Base-by-base conservation (phyloP, 1,140 invertebrate species). In the Drosophila carrolli region DNA sequence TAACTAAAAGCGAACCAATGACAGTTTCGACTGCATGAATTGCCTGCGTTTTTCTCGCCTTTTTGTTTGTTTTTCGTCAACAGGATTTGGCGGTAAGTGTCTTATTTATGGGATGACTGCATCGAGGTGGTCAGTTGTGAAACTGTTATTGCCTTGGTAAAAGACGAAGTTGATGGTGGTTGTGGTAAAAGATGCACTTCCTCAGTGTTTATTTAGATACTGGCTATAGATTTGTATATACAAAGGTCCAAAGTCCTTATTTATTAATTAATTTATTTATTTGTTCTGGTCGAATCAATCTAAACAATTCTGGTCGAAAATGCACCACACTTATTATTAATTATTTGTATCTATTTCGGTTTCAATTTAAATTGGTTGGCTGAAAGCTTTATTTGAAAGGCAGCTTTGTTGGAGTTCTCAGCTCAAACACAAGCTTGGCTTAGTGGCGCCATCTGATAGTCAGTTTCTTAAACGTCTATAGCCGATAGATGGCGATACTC, bases 21-120 rank as follows among this genome's bases (percentile, higher is more conserved):
- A 79, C 60, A 47, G 51, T 79, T 75, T 75, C 57, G 57, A 81
- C 37, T 81, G 53, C 59, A 55, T 47, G 54, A 32, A 41, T 46
- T 56, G 72, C 59, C 55, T 23, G 27, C 54, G 46, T 13, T 58
- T 72, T 43, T 14, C 13, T 44, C 40, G 48, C 40, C 46, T 47
- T 50, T 10, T 50, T 48, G 46, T 37, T 43, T 19, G 58, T 38
- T 35, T 60, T 40, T 35, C 41, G 23, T 35, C 55, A 46, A 48
- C 65, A 41, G 29, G 61, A 67, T 40, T 70, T 47, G n/a, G 16
- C 35, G 47, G 63, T 43, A 53, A 68, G 63, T 56, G 67, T 37
- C 23, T 57, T 43, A 44, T 71, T 71, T 71, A 71, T 71, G 51
- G 67, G 67, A 71, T 71, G 67, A 71, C 67, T 58, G 37, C 51